Evolutionary conservation across 1,140 invertebrate genomes (phyloP).

Genomic region (Trichonephila clavipes): DNA sequence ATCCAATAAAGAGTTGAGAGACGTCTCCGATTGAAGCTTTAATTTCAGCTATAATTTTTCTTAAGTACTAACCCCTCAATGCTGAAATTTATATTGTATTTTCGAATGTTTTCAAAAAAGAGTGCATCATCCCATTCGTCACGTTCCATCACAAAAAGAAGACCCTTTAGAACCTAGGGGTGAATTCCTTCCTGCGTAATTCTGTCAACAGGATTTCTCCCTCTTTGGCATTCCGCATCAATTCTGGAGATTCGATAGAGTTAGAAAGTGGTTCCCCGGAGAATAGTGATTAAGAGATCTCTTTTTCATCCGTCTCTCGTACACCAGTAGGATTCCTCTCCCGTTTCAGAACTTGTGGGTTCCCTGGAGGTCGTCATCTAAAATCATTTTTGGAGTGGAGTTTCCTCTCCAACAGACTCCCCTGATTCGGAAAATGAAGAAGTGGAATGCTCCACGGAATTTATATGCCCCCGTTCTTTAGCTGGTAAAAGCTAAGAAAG

Average conservation of each 20-base stretch:
- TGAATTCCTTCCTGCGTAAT: background rate
- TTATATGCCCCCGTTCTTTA: background rate
- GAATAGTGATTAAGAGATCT: slow-evolving; percentile 63
- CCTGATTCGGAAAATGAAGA: background rate
- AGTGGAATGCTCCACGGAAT: background rate
- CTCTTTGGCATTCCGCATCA: slow-evolving; percentile 44
- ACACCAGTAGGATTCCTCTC: background rate
- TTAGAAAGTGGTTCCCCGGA: slow-evolving; percentile 4
- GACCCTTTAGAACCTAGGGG: too few species aligned
- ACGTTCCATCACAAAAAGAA: too few species aligned
- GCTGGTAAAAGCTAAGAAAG: too few species aligned
- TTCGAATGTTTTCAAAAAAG: too few species aligned
- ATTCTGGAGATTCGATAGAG: background rate
- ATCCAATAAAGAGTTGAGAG: too few species aligned
- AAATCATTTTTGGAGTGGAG: background rate
- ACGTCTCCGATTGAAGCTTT: too few species aligned
- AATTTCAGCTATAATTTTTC: too few species aligned
- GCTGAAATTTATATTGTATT: too few species aligned
- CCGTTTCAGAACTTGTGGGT: background rate
- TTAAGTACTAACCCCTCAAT: too few species aligned
- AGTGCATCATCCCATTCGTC: too few species aligned
- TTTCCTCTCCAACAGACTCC: background rate
- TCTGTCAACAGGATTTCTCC: background rate
- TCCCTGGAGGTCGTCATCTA: background rate
- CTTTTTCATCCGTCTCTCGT: background rate